Base-by-base conservation (phyloP, 1,140 invertebrate genomes). In the Pachyrhynchus sulphureomaculatus region DNA sequence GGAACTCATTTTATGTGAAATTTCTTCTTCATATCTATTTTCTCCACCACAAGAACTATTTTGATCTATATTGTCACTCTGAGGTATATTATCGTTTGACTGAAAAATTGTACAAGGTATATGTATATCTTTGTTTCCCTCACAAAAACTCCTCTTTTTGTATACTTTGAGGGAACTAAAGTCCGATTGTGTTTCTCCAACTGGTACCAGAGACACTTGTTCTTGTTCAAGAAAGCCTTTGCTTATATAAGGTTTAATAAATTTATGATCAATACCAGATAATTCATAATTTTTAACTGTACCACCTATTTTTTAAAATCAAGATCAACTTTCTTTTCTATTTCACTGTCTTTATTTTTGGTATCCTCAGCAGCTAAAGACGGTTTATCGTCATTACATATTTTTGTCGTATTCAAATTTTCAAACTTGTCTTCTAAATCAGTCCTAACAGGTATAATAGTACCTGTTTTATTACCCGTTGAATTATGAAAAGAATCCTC, bases 101-200 rank as follows among this genome's bases (percentile, higher is more conserved):
- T 52, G 26, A 47, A 59, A 58, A 53, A 61, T 61, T 13, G 36
- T 26, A 21, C 41, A 55, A 13, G 36, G 39, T 12, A 18, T 12
- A 37, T 29, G 26, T 3, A 56, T 39, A 44, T 62, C 53, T 33
- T 55, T 64, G 10, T 41, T 18, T 4, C 45, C 21, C 17, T 64
- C 62, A 4, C 45, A n/a, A 20, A 62, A n/a, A 24, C 12, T 51
- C 15, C 37, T 53, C 52, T 71, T 73, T 57, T 76, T 76, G 36
- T 68, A 76, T n/a, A 76, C 74, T 57, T 75, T 75, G 45, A 76
- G 65, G 6, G 74, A 76, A 69, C 73, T 76, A 59, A 75, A 76
- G 52, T 76, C 75, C 5, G 69, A 56, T 26, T 71, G 69, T 32
- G 61, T 63, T 66, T 76, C 75, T 2, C 75, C 75, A 9, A 76